Evolutionary conservation across 1,140 invertebrate species (phyloP).

Genomic region (Apis dorsata): DNA sequence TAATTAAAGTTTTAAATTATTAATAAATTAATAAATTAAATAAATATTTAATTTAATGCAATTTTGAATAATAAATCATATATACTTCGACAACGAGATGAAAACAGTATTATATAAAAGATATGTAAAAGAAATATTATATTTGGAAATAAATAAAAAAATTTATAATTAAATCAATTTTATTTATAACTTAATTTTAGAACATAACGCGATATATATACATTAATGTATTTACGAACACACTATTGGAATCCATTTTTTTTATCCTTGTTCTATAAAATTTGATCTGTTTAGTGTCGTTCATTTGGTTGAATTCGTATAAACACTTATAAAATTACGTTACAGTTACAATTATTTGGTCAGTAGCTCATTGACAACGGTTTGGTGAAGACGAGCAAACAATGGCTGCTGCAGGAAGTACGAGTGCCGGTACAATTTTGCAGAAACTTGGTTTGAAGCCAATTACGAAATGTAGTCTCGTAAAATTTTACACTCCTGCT

Average conservation of each 20-base stretch:
- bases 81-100: neutral
- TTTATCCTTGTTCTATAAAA: conserved; percentile 15
- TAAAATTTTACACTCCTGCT: conserved; percentile 83
- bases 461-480: conserved; percentile 81
- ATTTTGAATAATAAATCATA: neutral
- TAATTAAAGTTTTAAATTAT: neutral
- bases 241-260: neutral
- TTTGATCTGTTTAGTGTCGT: neutral
- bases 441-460: conserved; percentile 81
- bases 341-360: neutral
- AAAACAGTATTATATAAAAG: neutral
- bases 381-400: neutral
- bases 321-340: neutral
- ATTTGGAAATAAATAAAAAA: conserved; percentile 21
- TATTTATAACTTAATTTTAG: conserved; percentile 27
- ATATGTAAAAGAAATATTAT: neutral
- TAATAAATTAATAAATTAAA: neutral
- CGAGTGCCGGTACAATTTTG: conserved; percentile 52
- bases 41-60: neutral
- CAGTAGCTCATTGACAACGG: neutral
- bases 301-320: neutral
- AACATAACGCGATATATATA: neutral
- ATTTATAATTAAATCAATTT: neutral
- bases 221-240: conserved; percentile 32
- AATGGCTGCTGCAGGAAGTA: conserved; percentile 64